phyloP scores from a whole-genome alignment of 2,797 vertebrate genomes.

The Poeciliopsis turneri region DNA sequence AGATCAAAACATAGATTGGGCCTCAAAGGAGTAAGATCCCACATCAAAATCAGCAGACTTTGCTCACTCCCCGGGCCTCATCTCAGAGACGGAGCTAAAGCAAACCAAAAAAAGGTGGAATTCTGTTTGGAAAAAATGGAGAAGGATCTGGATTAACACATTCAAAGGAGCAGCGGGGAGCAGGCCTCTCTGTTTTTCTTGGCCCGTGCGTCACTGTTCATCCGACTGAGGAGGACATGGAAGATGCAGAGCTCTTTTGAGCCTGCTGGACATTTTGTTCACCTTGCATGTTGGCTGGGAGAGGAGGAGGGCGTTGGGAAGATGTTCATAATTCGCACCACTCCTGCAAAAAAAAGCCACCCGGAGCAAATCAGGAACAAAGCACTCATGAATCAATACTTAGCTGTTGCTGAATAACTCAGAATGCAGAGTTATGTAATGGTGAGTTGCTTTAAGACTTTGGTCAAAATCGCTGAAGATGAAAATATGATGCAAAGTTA shows the following conservation, averaged over 20 bases:
- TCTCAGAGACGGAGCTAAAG: slow-evolving; percentile 61
- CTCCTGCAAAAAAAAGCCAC: not conserved
- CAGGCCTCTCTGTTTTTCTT: slow-evolving; percentile 72
- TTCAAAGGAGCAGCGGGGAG: slow-evolving; percentile 63
- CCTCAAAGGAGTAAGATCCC: slow-evolving; percentile 33
- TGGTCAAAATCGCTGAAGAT: not conserved
- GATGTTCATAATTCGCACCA: slow-evolving; percentile 18
- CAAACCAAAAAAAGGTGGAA: slow-evolving; percentile 77
- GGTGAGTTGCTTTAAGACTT: not conserved
- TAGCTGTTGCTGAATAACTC: slow-evolving; percentile 25
- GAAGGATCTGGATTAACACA: slow-evolving; percentile 75
- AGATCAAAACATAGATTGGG: not conserved
- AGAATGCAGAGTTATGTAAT: slow-evolving; percentile 1
- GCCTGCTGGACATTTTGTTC: slow-evolving; percentile 47
- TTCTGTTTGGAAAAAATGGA: slow-evolving; percentile 78
- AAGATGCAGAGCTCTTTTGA: slow-evolving; percentile 41
- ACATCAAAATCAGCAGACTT: slow-evolving; percentile 51
- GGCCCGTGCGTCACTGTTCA: slow-evolving; percentile 59
- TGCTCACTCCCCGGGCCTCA: slow-evolving; percentile 58
- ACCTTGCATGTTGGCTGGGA: slow-evolving; percentile 26
- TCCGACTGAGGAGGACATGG: slow-evolving; percentile 47
- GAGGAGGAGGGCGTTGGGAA: not conserved
- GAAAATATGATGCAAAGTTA: not conserved
- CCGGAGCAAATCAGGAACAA: slow-evolving; percentile 15
- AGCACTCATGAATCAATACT: slow-evolving; percentile 3